Evolutionary conservation across 2,888 invertebrate species (phyloP).

Genomic region (Plebejus melissa): DNA sequence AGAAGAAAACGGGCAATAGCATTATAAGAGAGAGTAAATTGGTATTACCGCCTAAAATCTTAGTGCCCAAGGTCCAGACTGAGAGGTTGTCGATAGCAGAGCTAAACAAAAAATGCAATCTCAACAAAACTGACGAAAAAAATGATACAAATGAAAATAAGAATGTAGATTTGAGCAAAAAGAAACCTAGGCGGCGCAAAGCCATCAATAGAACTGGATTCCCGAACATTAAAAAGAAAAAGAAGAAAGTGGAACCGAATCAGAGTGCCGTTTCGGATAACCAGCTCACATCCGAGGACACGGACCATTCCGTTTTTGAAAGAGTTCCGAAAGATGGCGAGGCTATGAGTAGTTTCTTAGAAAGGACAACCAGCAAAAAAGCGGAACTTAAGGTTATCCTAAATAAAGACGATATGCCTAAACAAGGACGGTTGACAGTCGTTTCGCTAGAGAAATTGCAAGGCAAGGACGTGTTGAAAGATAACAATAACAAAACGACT

Average conservation of each 20-base stretch:
- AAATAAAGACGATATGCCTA: conserved; percentile 73
- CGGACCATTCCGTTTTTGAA: conserved; percentile 78
- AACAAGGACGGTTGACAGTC: conserved; percentile 78
- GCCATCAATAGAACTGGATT: conserved; percentile 93
- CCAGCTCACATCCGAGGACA: conserved; percentile 62
- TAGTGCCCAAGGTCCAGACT: conserved; percentile 63
- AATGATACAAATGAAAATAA: conserved; percentile 52
- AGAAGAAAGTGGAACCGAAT: conserved; percentile 79
- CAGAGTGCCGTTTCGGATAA: conserved; percentile 54
- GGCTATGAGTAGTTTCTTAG: conserved; percentile 82
- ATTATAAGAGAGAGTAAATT: conserved; percentile 71
- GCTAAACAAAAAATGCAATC: conserved; percentile 48
- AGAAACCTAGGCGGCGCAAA: conserved; percentile 83
- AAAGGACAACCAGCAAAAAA: conserved; percentile 75
- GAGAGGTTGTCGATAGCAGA: conserved; percentile 58
- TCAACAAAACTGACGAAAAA: conserved; percentile 51
- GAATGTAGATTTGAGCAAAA: conserved; percentile 51
- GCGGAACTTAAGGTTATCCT: conserved; percentile 70
- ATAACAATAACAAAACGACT: conserved; percentile 48
- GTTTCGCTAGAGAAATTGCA: conserved; percentile 81
- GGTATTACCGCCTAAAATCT: conserved; percentile 61
- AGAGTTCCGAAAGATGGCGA: conserved; percentile 85
- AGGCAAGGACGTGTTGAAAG: conserved; percentile 59
- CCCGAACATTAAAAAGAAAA: conserved; percentile 90
- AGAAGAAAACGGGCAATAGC: conserved; percentile 63